phyloP scores from a whole-genome alignment of 2,888 invertebrate species.

The Oasisia sp. region DNA sequence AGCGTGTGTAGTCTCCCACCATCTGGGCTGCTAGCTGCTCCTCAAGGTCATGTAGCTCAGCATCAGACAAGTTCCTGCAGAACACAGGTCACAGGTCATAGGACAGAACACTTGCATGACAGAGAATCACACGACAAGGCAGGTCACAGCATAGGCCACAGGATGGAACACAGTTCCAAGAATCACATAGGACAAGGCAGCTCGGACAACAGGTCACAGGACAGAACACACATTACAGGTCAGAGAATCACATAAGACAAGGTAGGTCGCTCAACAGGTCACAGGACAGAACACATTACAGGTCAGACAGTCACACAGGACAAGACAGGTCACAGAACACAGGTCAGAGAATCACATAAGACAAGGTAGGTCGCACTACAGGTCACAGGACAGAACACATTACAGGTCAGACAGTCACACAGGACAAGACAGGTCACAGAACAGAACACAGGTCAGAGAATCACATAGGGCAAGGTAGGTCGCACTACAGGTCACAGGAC shows the following conservation, averaged over 20 bases:
- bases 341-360: too few species aligned
- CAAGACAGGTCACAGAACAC: not conserved
- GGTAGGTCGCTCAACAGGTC: not conserved
- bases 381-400: too few species aligned
- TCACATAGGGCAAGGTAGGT: too few species aligned
- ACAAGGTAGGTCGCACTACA: too few species aligned
- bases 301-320: too few species aligned
- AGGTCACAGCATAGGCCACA: not conserved
- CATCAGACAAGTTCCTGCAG: slow-evolving; percentile 30
- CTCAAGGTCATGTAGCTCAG: slow-evolving; percentile 31
- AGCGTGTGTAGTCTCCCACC: slow-evolving; percentile 52
- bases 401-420: not conserved
- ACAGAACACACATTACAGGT: not conserved
- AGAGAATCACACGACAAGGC: too few species aligned
- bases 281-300: not conserved
- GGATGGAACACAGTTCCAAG: too few species aligned
- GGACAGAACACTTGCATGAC: too few species aligned
- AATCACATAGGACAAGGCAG: too few species aligned
- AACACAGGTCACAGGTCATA: not conserved
- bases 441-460: not conserved
- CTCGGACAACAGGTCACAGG: not conserved
- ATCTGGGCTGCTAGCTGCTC: slow-evolving; percentile 28
- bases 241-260: not conserved
- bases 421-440: too few species aligned
- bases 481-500: not conserved